A percentile compares a stretch with the other conserved stretches of the same genome.
These are phyloP conservation scores for Lasaia peninsularis DNA, from an alignment of 1,140 invertebrate species.

Conservation along the genomic window DNA sequence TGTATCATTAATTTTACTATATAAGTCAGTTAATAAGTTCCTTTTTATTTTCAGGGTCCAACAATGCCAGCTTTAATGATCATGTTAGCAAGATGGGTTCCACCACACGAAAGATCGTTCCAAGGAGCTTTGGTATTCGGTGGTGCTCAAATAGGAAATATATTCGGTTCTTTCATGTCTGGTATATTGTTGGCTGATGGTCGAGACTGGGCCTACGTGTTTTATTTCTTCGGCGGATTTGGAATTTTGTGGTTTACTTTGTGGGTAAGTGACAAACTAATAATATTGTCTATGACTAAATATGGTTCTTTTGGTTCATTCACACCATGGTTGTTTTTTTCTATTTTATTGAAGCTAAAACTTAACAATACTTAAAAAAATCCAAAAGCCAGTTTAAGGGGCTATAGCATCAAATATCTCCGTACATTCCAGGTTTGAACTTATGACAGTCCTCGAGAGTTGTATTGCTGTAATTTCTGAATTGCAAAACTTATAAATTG, in stretches of 20 bases:
- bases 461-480: too few relatives aligned
- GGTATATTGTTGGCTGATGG: constrained; percentile 82
- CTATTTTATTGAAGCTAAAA: too few relatives aligned
- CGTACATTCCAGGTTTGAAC: too few relatives aligned
- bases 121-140: constrained; percentile 85
- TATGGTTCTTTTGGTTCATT: too few relatives aligned
- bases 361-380: too few relatives aligned
- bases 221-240: constrained; percentile 89
- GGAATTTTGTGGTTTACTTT: constrained; percentile 85
- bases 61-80: constrained; percentile 87
- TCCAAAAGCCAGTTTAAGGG: too few relatives aligned
- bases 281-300: too few relatives aligned
- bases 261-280: constrained; percentile 78
- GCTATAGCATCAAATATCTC: too few relatives aligned
- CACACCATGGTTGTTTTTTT: too few relatives aligned
- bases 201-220: constrained; percentile 85
- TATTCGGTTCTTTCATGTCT: constrained; percentile 84
- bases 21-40: constrained; percentile 48
- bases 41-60: constrained; percentile 78
- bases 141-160: constrained; percentile 84
- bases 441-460: too few relatives aligned
- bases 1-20: too few relatives aligned
- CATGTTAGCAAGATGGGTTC: constrained; percentile 86
- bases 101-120: constrained; percentile 83
- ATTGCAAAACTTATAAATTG: too few relatives aligned